Conservation (phyloP, 2,888 invertebrate genomes). For the Dryobotodes eremita region DNA sequence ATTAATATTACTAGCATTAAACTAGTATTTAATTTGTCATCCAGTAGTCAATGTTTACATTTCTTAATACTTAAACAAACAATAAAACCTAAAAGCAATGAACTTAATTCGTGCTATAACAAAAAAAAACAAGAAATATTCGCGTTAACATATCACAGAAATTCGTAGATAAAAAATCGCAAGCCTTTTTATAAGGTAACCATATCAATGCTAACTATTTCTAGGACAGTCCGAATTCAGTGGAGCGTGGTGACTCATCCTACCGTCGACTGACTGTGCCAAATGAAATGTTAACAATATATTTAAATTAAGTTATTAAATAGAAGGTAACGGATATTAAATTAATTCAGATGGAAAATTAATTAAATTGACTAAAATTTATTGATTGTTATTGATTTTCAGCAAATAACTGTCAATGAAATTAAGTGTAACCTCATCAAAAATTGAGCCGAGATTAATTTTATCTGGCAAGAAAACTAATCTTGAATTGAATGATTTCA, state of each 20-base stretch:
- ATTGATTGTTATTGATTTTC: too few relatives aligned
- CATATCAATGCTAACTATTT: constrained; percentile 32
- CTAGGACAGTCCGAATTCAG: constrained; percentile 50
- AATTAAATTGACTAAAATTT: constrained; percentile 11
- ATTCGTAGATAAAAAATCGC: constrained; percentile 44
- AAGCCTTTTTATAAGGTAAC: constrained; percentile 48
- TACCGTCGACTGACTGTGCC: not conserved
- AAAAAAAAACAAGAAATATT: constrained; percentile 26
- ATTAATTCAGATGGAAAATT: constrained; percentile 18
- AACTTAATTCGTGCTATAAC: not conserved
- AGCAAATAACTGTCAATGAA: constrained; percentile 23
- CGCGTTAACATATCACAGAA: constrained; percentile 12
- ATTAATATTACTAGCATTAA: not conserved
- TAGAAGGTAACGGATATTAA: constrained; percentile 6
- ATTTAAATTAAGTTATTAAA: constrained; percentile 34
- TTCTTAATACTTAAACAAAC: not conserved
- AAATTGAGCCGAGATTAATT: not conserved
- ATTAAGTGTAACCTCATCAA: constrained; percentile 1
- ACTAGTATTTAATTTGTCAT: not conserved
- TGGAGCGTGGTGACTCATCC: constrained; percentile 37
- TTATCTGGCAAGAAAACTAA: not conserved
- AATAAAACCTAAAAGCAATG: not conserved
- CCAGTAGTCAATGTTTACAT: not conserved
- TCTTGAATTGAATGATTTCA: not conserved
- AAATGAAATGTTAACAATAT: not conserved